phyloP scores from a whole-genome alignment of 1,140 invertebrate species.

The Drosophila rufa region DNA sequence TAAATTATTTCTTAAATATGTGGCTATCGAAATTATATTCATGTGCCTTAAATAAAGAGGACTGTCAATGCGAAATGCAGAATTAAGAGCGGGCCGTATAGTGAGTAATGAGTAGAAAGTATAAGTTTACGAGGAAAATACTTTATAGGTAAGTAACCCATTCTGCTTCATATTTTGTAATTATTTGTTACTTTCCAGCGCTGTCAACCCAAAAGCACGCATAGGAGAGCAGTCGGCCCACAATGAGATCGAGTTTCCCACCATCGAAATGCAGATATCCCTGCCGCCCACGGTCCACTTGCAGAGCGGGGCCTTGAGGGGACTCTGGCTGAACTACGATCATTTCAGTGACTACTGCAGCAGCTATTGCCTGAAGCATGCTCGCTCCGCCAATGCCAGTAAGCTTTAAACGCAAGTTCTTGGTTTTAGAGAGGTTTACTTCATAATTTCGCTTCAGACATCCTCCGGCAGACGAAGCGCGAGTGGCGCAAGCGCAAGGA shows the following conservation, averaged over 20 bases:
- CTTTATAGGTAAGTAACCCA: too few species aligned
- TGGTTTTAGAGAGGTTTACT: too few species aligned
- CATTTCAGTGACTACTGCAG: slow-evolving; percentile 86
- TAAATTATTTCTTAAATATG: too few species aligned
- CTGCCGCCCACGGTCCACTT: slow-evolving; percentile 87
- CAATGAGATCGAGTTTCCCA: slow-evolving; percentile 87
- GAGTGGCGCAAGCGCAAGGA: slow-evolving; percentile 85
- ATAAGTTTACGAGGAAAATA: too few species aligned
- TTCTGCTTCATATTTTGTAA: too few species aligned
- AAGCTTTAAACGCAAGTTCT: neutral
- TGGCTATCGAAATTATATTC: too few species aligned
- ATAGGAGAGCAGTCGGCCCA: slow-evolving; percentile 74
- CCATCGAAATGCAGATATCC: slow-evolving; percentile 86
- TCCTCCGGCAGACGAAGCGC: slow-evolving; percentile 76
- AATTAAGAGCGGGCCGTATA: too few species aligned
- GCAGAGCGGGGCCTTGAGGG: slow-evolving; percentile 87
- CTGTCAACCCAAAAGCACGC: slow-evolving; percentile 72
- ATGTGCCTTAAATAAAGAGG: too few species aligned
- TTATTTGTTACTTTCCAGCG: slow-evolving; percentile 37
- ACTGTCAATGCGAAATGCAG: too few species aligned
- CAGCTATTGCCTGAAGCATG: slow-evolving; percentile 82
- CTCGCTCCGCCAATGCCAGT: slow-evolving; percentile 76
- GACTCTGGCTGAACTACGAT: slow-evolving; percentile 88
- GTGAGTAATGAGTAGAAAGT: too few species aligned
- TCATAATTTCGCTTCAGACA: slow-evolving; percentile 51